Percentiles rank a stretch among this genome's conserved stretches.
Evolutionary conservation across 2,888 invertebrate genomes (phyloP).

Genomic region (Lumbricus terrestris): DNA sequence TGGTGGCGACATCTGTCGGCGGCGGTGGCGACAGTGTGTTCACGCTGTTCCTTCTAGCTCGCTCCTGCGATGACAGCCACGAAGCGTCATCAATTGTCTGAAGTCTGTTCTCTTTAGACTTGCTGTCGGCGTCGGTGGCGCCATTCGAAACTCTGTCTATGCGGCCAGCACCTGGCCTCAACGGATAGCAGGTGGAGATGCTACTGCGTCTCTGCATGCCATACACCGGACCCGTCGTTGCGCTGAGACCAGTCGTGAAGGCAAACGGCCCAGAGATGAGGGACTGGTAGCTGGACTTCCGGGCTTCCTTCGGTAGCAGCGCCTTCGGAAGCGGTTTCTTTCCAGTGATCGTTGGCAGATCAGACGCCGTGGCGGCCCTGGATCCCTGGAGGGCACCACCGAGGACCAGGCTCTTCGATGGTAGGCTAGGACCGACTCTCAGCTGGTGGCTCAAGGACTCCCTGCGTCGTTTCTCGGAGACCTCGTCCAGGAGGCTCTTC

Average conservation of each 20-base stretch:
- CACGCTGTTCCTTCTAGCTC: slow-evolving; percentile 3
- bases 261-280: slow-evolving; percentile 6
- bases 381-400: not conserved
- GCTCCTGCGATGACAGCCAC: not conserved
- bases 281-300: not conserved
- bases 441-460: not conserved
- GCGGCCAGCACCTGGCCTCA: not conserved
- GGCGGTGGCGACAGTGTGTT: not conserved
- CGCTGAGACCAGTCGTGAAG: slow-evolving; percentile 3
- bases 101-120: not conserved
- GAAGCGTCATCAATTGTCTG: not conserved
- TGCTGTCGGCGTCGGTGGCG: not conserved
- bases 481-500: not conserved
- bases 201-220: slow-evolving; percentile 16
- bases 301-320: not conserved
- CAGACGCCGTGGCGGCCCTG: not conserved
- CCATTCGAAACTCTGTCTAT: not conserved
- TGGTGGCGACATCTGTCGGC: not conserved
- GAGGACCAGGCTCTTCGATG: not conserved
- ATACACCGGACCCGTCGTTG: not conserved
- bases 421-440: not conserved
- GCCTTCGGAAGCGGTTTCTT: slow-evolving; percentile 19
- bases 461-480: not conserved
- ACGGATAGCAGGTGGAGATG: slow-evolving; percentile 15
- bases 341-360: slow-evolving; percentile 20